Base-by-base conservation (phyloP, 1,140 invertebrate species). In the Macrobrachium nipponense region DNA sequence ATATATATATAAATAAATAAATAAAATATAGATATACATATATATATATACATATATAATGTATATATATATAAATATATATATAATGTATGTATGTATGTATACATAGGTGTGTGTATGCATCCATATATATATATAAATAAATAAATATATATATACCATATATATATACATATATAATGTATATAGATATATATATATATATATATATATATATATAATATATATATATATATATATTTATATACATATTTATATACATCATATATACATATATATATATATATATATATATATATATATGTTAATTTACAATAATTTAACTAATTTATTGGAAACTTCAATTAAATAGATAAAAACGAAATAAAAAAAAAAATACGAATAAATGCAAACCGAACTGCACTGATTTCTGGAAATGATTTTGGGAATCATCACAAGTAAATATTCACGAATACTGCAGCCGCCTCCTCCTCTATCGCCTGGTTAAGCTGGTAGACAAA, bases 121-220 rank as follows among this genome's bases (percentile, higher is more conserved):
- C 4, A 17, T 8, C 5, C 0, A 20, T 20, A 17, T 14, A 66
- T 20, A 68, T 20, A 68, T n/a, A 20, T 8, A 68, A 10, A 68
- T 66, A n/a, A 5, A n/a, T 68, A n/a, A 20, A n/a, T 68, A n/a
- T 68, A n/a, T 68, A n/a, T 68, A n/a, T 12, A 36, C 1, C 27
- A 36, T 36, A 36, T 36, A 36, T 36, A 36, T 36, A 36, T 36
- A n/a, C n/a, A n/a, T n/a, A n/a, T n/a, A n/a, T 36, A 36, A 36
- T 36, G 4, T 68, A 7, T 68, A 18, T 68, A n/a, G 4, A 14
- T 68, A 0, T n/a, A 18, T 2, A n/a, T 68, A n/a, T 18, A 2
- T 68, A n/a, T 68, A n/a, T 68, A n/a, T n/a, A 18, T n/a, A 68
- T 68, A n/a, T 68, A 68, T 68, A 68, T 68, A 68, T 68, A 68